Conservation (phyloP, 1,140 invertebrate species). For the Ceratosolen solmsi region DNA sequence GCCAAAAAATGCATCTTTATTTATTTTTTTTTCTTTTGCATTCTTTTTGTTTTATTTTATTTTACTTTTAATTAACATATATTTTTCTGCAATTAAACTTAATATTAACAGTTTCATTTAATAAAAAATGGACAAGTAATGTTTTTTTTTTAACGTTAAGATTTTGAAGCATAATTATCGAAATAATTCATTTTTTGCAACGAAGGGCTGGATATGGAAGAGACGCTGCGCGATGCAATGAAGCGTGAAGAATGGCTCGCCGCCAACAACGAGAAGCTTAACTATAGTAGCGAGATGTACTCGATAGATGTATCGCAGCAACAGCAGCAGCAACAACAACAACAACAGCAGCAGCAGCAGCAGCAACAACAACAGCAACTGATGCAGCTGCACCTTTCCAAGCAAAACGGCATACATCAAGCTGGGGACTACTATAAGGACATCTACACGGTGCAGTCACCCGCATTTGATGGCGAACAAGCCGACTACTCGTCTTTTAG, state of each 20-base stretch:
- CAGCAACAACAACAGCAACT: slow-evolving; percentile 52
- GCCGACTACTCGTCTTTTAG: slow-evolving; percentile 66
- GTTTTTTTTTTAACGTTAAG: too few species aligned
- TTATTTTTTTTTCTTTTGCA: too few species aligned
- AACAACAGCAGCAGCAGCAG: not conserved
- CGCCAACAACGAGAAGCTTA: slow-evolving; percentile 66
- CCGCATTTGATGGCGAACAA: slow-evolving; percentile 63
- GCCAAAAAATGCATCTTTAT: too few species aligned
- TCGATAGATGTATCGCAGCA: slow-evolving; percentile 66
- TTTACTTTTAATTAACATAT: too few species aligned
- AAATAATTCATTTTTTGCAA: too few species aligned
- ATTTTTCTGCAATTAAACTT: too few species aligned
- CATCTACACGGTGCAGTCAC: slow-evolving; percentile 62
- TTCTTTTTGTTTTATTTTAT: too few species aligned
- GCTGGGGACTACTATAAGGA: slow-evolving; percentile 67
- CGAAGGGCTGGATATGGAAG: slow-evolving; percentile 59
- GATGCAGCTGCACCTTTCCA: slow-evolving; percentile 56
- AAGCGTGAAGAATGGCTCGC: slow-evolving; percentile 65
- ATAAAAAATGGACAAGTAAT: too few species aligned
- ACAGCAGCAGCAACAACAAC: slow-evolving; percentile 54
- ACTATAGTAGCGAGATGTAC: slow-evolving; percentile 66
- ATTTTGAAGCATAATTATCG: too few species aligned
- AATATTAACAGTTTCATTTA: too few species aligned
- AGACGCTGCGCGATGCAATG: slow-evolving; percentile 61
- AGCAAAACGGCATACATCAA: slow-evolving; percentile 67